A percentile compares a stretch with the other conserved stretches of the same genome.
Evolutionary conservation across 2,888 invertebrate genomes (phyloP).

Genomic region (Iselma pallidipennis): DNA sequence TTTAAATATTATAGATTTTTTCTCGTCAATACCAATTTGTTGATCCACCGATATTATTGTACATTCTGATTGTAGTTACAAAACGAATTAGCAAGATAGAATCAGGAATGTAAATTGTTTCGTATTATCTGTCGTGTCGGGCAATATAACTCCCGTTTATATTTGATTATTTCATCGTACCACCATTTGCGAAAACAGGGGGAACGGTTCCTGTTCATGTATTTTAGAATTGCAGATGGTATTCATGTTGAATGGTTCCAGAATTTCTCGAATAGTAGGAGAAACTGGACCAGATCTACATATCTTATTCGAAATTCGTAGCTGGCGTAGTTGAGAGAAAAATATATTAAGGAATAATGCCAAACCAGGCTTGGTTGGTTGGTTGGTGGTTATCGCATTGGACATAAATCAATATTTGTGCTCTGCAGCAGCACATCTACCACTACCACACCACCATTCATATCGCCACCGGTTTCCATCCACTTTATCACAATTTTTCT

Average conservation of each 20-base stretch:
- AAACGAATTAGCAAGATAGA: conserved; percentile 12
- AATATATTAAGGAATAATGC: conserved; percentile 41
- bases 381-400: conserved; percentile 26
- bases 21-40: background rate
- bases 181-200: conserved; percentile 16
- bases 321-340: conserved; percentile 33
- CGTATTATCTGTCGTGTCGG: conserved; percentile 20
- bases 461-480: conserved; percentile 9
- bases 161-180: conserved; percentile 30
- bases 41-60: background rate
- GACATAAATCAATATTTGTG: conserved; percentile 39
- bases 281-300: conserved; percentile 40
- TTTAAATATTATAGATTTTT: no score
- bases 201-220: conserved; percentile 2
- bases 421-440: background rate
- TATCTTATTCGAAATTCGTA: conserved; percentile 40
- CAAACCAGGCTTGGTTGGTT: conserved; percentile 25
- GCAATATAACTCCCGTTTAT: conserved; percentile 21
- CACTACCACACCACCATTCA: no score
- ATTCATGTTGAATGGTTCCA: conserved; percentile 13
- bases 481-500: conserved; percentile 35
- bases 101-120: conserved; percentile 28
- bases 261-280: conserved; percentile 24
- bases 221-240: conserved; percentile 42
- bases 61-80: background rate